Conservation (phyloP, 1,140 invertebrate species). For the Acromyrmex heyeri region DNA sequence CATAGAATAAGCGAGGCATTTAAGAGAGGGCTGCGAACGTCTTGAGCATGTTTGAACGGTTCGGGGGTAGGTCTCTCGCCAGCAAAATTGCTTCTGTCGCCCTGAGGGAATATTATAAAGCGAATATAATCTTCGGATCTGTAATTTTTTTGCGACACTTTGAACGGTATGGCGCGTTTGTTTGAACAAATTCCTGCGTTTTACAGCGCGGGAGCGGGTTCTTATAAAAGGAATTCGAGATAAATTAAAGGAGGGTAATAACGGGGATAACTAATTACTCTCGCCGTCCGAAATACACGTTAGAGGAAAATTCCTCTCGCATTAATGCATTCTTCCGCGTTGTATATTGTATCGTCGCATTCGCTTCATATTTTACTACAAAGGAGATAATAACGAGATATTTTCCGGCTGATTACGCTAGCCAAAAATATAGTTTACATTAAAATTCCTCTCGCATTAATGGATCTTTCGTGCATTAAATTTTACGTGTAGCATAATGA, state of each 20-base stretch:
- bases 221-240: slow-evolving; percentile 34
- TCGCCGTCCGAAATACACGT: slow-evolving; percentile 29
- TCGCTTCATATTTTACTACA: slow-evolving; percentile 18
- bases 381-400: slow-evolving; percentile 41
- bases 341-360: slow-evolving; percentile 16
- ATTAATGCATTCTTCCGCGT: slow-evolving; percentile 46
- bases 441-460: slow-evolving; percentile 2
- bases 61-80: slow-evolving; percentile 4
- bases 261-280: slow-evolving; percentile 38
- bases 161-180: not conserved
- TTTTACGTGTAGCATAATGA: not conserved
- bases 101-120: slow-evolving; percentile 51
- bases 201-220: not conserved
- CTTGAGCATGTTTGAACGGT: slow-evolving; percentile 54
- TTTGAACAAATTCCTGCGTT: slow-evolving; percentile 47
- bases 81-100: slow-evolving; percentile 60
- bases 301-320: slow-evolving; percentile 48
- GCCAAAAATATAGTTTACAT: slow-evolving; percentile 1
- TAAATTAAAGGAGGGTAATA: slow-evolving; percentile 49
- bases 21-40: slow-evolving; percentile 29
- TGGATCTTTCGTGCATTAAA: not conserved
- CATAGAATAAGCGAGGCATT: not conserved
- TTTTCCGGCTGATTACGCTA: slow-evolving; percentile 30
- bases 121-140: slow-evolving; percentile 47
- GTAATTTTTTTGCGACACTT: slow-evolving; percentile 35